Conservation (phyloP, 1,140 invertebrate genomes). For the Lutraria rhynchaena region DNA sequence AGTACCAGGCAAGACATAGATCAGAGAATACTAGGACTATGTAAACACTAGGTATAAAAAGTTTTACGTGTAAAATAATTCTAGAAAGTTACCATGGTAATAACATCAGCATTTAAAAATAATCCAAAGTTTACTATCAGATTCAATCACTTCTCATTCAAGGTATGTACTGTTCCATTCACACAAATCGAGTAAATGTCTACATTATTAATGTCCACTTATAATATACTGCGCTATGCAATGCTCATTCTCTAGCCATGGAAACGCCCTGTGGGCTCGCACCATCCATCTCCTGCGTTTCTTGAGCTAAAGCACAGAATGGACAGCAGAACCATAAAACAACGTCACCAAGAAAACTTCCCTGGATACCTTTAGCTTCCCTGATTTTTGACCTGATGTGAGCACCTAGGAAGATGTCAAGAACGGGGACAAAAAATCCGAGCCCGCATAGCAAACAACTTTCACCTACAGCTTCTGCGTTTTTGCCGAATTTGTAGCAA, state of each 20-base stretch:
- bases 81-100: too few species aligned
- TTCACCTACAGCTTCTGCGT: constrained; percentile 79
- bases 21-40: too few species aligned
- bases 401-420: constrained; percentile 69
- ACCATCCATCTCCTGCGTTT: constrained; percentile 77
- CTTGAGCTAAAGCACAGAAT: constrained; percentile 78
- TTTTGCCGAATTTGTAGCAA: constrained; percentile 79
- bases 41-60: too few species aligned
- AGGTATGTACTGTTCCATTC: too few species aligned
- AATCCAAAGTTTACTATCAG: too few species aligned
- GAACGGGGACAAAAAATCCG: constrained; percentile 70
- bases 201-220: too few species aligned
- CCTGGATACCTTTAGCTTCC: constrained; percentile 75
- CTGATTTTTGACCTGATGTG: constrained; percentile 79
- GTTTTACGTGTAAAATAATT: too few species aligned
- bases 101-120: too few species aligned
- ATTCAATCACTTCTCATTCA: too few species aligned
- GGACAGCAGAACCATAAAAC: constrained; percentile 75
- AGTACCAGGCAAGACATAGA: too few species aligned
- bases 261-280: constrained; percentile 51
- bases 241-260: constrained; percentile 46
- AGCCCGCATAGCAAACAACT: constrained; percentile 77
- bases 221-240: too few species aligned
- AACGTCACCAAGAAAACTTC: constrained; percentile 74
- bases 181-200: too few species aligned